Evolutionary conservation across 2,888 invertebrate genomes (phyloP).

Genomic region (Drosophila buzzatii): DNA sequence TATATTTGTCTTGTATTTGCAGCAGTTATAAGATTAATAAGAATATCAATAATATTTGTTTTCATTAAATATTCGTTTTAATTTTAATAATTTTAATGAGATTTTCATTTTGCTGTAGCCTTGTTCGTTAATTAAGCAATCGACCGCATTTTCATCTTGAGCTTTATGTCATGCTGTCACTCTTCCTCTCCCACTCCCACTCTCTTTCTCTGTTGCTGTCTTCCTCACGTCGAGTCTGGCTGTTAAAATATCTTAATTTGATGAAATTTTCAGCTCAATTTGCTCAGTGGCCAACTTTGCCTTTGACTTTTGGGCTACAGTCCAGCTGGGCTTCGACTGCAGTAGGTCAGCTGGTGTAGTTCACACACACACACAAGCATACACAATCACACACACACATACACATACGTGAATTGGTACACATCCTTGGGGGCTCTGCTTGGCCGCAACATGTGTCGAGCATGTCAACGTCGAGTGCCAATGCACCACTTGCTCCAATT

Average conservation of each 20-base stretch:
- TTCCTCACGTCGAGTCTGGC: background rate
- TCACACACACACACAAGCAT: background rate
- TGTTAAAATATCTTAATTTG: constrained; percentile 13
- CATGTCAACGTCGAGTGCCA: constrained; percentile 44
- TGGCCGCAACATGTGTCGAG: constrained; percentile 50
- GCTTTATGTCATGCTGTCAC: background rate
- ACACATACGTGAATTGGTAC: constrained; percentile 6
- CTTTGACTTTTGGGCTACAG: constrained; percentile 31
- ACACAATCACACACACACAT: constrained; percentile 2
- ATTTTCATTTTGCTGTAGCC: constrained; percentile 1
- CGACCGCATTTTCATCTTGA: background rate
- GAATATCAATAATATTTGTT: background rate
- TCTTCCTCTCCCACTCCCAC: background rate
- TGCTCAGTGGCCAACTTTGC: constrained; percentile 18
- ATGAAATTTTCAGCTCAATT: constrained; percentile 19
- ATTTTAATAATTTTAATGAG: constrained; percentile 1
- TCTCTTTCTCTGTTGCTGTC: background rate
- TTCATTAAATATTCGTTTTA: no score
- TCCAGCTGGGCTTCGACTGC: background rate
- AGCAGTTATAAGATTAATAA: background rate
- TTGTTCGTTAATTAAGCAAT: background rate
- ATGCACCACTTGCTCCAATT: constrained; percentile 40
- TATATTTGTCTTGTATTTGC: background rate
- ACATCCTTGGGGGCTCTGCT: constrained; percentile 20
- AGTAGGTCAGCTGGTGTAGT: constrained; percentile 22